phyloP scores from a whole-genome alignment of 2,797 vertebrate genomes.

The Scarus forsteni region DNA sequence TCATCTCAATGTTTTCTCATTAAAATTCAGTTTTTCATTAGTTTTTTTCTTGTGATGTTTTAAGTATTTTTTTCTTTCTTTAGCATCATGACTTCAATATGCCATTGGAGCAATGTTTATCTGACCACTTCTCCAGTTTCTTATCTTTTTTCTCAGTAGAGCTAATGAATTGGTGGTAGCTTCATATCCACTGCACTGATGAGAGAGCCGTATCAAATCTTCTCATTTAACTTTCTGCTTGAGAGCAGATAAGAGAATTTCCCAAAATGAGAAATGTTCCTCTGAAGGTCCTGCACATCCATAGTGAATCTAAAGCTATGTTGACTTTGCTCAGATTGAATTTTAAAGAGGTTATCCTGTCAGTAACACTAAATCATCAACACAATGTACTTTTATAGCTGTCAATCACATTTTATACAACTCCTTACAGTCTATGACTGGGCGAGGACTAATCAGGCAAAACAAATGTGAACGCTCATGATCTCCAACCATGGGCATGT shows the following conservation, averaged over 20 bases:
- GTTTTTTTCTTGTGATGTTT: no score
- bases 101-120: not conserved
- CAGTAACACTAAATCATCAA: no score
- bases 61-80: no score
- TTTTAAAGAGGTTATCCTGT: not conserved
- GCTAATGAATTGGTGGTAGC: not conserved
- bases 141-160: not conserved
- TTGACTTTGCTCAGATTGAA: slow-evolving; percentile 8
- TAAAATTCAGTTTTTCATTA: no score
- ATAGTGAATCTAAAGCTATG: slow-evolving; percentile 4
- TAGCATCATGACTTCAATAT: not conserved
- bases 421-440: not conserved
- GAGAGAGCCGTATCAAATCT: not conserved
- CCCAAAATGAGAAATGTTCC: not conserved
- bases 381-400: no score
- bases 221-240: not conserved
- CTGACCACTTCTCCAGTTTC: not conserved
- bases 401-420: no score
- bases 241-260: not conserved
- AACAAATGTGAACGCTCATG: slow-evolving; percentile 2
- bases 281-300: slow-evolving; percentile 15
- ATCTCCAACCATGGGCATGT: slow-evolving; percentile 10
- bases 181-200: not conserved
- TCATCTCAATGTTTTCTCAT: no score
- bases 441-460: not conserved